Percentiles rank a stretch among this genome's conserved stretches.
These are phyloP conservation scores for Augochlorella aurata DNA, from an alignment of 2,888 invertebrate species.

Conservation along the genomic window DNA sequence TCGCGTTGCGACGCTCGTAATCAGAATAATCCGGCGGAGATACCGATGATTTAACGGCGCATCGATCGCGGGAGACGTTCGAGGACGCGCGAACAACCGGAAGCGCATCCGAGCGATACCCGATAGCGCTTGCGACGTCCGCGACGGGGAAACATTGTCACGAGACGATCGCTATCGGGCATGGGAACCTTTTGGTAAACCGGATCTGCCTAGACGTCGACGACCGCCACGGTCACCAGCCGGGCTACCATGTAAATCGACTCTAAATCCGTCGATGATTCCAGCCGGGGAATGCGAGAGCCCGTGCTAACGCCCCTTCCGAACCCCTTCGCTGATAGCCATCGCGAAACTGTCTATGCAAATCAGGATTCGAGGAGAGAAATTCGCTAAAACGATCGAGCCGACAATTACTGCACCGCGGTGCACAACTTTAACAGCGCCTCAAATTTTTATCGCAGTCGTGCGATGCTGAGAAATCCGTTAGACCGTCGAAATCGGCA, in stretches of 20 bases:
- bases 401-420: background rate
- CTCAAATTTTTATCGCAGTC: too few species aligned
- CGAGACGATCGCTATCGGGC: constrained; percentile 24
- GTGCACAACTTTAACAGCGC: too few species aligned
- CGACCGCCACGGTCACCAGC: constrained; percentile 20
- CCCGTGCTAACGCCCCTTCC: constrained; percentile 3
- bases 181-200: constrained; percentile 28
- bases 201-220: constrained; percentile 18
- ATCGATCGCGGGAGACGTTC: background rate
- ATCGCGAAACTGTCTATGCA: constrained; percentile 1
- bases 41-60: constrained; percentile 21
- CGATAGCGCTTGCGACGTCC: background rate
- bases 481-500: too few species aligned
- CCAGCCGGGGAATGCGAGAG: constrained; percentile 18
- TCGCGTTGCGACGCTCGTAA: background rate
- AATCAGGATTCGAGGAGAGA: background rate
- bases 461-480: too few species aligned
- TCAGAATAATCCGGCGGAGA: background rate
- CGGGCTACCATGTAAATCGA: constrained; percentile 6
- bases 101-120: background rate
- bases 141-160: background rate
- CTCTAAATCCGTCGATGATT: constrained; percentile 35
- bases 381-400: background rate
- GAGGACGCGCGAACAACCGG: background rate
- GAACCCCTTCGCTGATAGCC: background rate